Conservation (phyloP, 2,888 invertebrate genomes). For the Amorpha juglandis region DNA sequence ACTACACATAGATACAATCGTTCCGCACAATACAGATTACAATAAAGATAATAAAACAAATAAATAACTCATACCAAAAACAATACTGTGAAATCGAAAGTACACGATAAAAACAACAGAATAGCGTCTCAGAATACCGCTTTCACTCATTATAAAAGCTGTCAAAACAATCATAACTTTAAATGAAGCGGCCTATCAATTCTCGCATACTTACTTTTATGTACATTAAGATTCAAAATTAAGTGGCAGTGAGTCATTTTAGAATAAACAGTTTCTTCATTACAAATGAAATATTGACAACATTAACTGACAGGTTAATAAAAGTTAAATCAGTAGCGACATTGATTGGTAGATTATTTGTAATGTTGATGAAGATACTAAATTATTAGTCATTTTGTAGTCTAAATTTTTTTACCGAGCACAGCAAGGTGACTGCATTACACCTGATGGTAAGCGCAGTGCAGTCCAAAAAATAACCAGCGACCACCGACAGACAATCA, state of each 20-base stretch:
- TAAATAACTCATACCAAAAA: background rate
- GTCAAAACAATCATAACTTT: conserved; percentile 33
- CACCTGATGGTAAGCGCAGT: too few relatives aligned
- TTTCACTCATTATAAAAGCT: conserved; percentile 38
- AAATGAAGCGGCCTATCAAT: too few relatives aligned
- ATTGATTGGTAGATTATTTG: background rate
- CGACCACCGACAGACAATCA: too few relatives aligned
- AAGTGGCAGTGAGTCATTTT: background rate
- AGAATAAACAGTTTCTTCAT: background rate
- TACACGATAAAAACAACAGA: conserved; percentile 30
- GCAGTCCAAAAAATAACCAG: too few relatives aligned
- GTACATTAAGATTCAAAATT: background rate
- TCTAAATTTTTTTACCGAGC: too few relatives aligned
- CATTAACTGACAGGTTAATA: background rate
- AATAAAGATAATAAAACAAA: background rate
- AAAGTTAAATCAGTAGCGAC: background rate
- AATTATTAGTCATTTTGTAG: too few relatives aligned
- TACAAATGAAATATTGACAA: background rate
- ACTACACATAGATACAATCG: background rate
- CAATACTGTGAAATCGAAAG: conserved; percentile 14
- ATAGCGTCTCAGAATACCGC: conserved; percentile 29
- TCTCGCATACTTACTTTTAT: background rate
- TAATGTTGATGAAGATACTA: background rate
- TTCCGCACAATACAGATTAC: background rate
- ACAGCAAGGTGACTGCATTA: too few relatives aligned